Evolutionary conservation across 2,888 invertebrate genomes (phyloP), one percentile per base, ranked within the genome.

Genomic region (Drosophila mercatorum): DNA sequence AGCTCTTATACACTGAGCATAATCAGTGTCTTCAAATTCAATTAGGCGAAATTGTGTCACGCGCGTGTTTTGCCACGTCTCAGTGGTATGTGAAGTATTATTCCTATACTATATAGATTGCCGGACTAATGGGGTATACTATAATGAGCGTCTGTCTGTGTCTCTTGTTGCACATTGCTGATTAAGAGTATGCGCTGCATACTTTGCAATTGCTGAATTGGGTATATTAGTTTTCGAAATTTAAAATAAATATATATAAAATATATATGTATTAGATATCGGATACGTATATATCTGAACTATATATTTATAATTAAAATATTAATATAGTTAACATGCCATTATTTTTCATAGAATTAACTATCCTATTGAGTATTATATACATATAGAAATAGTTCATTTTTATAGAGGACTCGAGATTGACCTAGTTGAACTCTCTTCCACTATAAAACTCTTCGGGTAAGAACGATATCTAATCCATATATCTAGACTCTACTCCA

Each of bases 41-140:
- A 85, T 85, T 85, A 87, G 75, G 47, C 36, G 57, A 57, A 85
- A 89, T 87, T 85, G 81, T 87, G 85, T 85, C 85, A 85, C 75
- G 89, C 89, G 84, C 76, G 69, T 57, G 60, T 57, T 43, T 68
- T 22, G 49, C 17, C 43, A 43, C 38, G 28, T 47, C 47, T 34
- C 51, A 51, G 17, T 51, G 34, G 17, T 0, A 6, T 22, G 51
- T 28, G 44, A 34, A 38, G 41, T 53, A 44, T 63, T n/a, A n/a
- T 40, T 49, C 55, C 43, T 31, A 43, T 31, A 41, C 14, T 22
- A 52, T 53, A 53, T 26, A 53, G 6, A 36, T 2, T 34, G 4
- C 12, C 22, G 22, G 22, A 51, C 34, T 51, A 17, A 34, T 53
- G 4, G 26, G 14, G 38, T 14, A 53, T 38, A 51, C 12, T 51